Conservation (phyloP, 2,113 vertebrate species). For the Calidris pugnax region DNA sequence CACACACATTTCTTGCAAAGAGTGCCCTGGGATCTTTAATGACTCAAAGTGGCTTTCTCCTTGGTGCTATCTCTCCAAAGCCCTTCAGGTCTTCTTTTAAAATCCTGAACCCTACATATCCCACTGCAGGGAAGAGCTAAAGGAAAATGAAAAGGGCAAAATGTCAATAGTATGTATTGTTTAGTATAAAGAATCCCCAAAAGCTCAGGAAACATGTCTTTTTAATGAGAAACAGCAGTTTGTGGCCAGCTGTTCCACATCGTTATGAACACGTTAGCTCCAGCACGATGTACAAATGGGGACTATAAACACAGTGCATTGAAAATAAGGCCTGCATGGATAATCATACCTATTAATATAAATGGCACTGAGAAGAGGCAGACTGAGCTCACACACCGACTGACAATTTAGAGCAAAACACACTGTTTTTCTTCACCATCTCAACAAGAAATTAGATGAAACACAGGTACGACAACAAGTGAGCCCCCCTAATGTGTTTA, state of each 20-base stretch:
- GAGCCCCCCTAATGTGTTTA: slow-evolving; percentile 18
- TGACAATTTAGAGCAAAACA: slow-evolving; percentile 54
- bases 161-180: slow-evolving; percentile 47
- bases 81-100: neutral
- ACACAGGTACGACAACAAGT: neutral
- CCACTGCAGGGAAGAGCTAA: neutral
- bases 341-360: slow-evolving; percentile 61
- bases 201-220: slow-evolving; percentile 55
- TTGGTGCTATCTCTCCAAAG: neutral
- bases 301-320: slow-evolving; percentile 31
- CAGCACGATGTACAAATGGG: slow-evolving; percentile 53
- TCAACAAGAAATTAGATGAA: slow-evolving; percentile 30
- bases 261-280: slow-evolving; percentile 46
- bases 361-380: slow-evolving; percentile 48
- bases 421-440: slow-evolving; percentile 28
- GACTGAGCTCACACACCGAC: slow-evolving; percentile 18
- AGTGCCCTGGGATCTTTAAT: neutral
- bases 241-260: slow-evolving; percentile 66
- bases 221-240: slow-evolving; percentile 69
- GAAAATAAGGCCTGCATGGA: slow-evolving; percentile 57
- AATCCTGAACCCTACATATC: neutral
- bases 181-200: slow-evolving; percentile 60
- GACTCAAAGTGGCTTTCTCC: neutral
- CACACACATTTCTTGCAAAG: neutral
- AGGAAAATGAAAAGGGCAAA: slow-evolving; percentile 57